Conservation (phyloP, 2,797 vertebrate species). For the Pogoniulus pusillus region DNA sequence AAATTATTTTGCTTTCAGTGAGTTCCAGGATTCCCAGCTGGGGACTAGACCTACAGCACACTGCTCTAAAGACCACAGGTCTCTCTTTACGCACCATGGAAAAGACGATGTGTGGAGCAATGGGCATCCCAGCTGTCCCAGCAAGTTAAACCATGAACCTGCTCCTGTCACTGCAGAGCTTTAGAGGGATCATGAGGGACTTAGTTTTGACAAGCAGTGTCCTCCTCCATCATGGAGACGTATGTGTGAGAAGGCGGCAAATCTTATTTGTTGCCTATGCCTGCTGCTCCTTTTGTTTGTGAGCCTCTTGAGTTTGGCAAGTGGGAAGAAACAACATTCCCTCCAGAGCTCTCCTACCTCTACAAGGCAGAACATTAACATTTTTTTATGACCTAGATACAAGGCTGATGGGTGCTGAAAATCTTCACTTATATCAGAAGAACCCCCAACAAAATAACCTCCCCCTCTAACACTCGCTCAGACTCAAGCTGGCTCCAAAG, state of each 20-base stretch:
- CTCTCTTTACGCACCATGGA: neutral
- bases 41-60: neutral
- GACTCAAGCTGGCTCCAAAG: neutral
- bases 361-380: neutral
- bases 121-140: neutral
- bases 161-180: neutral
- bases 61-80: neutral
- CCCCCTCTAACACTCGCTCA: neutral
- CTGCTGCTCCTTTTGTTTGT: neutral
- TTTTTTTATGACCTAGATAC: neutral
- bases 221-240: neutral
- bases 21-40: neutral
- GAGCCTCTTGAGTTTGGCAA: neutral
- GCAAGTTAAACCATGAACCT: neutral
- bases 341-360: neutral
- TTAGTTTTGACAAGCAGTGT: neutral
- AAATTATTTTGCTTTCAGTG: neutral
- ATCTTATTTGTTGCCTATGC: neutral
- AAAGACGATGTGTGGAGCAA: neutral
- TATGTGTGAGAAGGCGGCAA: neutral
- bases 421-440: neutral
- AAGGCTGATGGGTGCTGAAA: neutral
- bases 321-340: neutral
- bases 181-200: neutral
- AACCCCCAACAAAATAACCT: neutral